phyloP scores from a whole-genome alignment of 2,113 vertebrate genomes.

The Propithecus coquereli region DNA sequence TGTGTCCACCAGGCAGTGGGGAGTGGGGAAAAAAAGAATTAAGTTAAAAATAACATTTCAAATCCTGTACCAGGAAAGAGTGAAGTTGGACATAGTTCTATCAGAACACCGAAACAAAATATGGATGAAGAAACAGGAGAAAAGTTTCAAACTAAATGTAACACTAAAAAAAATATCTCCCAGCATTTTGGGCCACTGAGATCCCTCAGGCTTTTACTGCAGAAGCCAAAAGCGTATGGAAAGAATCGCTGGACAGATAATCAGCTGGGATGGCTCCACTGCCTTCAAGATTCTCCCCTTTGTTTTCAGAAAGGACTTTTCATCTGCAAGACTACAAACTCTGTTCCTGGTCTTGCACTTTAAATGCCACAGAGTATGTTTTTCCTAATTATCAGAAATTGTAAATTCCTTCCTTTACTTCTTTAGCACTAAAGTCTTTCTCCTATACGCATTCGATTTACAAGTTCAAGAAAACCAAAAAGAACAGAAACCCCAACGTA shows the following conservation, averaged over 20 bases:
- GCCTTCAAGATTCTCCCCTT: background rate
- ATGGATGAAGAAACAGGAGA: background rate
- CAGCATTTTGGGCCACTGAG: background rate
- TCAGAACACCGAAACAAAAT: background rate
- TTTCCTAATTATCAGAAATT: background rate
- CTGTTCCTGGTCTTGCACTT: background rate
- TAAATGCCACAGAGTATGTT: too few relatives aligned
- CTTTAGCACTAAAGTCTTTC: background rate
- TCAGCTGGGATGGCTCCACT: too few relatives aligned
- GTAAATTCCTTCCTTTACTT: background rate
- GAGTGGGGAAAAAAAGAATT: background rate
- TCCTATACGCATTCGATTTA: background rate
- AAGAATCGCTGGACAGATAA: background rate
- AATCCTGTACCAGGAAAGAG: background rate
- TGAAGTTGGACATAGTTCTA: background rate
- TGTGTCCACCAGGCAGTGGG: background rate
- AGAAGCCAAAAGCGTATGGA: background rate
- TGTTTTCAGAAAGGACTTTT: background rate
- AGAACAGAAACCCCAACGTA: background rate
- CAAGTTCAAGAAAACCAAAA: background rate
- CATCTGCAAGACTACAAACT: background rate
- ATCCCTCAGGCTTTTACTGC: background rate
- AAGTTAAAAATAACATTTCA: background rate
- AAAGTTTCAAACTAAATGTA: background rate
- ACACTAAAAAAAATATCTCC: background rate